Percentiles rank a stretch among this genome's conserved stretches.
Evolutionary conservation across 2,113 vertebrate genomes (phyloP).

Genomic region (Boleophthalmus pectinirostris): DNA sequence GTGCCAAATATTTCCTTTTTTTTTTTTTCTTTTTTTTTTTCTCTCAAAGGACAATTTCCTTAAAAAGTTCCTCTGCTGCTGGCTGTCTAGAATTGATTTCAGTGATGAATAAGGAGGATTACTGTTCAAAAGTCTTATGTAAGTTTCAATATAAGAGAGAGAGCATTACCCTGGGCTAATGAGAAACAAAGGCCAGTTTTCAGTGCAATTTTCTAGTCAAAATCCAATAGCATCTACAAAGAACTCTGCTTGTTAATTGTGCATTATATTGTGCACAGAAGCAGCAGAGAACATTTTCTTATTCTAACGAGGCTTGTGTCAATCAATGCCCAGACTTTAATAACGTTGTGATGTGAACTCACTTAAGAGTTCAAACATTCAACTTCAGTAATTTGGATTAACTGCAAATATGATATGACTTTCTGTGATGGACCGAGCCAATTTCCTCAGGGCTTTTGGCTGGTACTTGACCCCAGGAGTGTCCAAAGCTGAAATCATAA

Average conservation of each 20-base stretch:
- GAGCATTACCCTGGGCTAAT: background rate
- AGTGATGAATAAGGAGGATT: background rate
- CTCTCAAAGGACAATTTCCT: no score
- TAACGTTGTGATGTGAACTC: background rate
- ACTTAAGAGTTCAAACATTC: background rate
- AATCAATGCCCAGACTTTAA: conserved; percentile 4
- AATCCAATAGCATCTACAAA: background rate
- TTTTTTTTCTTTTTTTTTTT: no score
- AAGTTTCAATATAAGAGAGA: background rate
- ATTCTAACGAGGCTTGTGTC: background rate
- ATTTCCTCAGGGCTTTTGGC: background rate
- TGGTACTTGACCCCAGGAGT: background rate
- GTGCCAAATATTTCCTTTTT: background rate
- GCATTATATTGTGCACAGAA: background rate
- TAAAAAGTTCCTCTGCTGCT: no score
- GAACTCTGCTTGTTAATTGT: background rate
- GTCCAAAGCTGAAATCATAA: background rate
- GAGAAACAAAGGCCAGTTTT: background rate
- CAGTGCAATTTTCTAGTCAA: background rate
- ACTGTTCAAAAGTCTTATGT: background rate
- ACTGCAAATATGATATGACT: background rate
- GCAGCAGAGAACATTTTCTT: background rate
- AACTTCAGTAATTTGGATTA: conserved; percentile 7
- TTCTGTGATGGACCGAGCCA: background rate
- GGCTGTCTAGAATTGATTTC: no score